Evolutionary conservation across 1,140 invertebrate genomes (phyloP), one percentile per base, ranked within the genome.

Genomic region (Hyposmocoma kahamanoa): DNA sequence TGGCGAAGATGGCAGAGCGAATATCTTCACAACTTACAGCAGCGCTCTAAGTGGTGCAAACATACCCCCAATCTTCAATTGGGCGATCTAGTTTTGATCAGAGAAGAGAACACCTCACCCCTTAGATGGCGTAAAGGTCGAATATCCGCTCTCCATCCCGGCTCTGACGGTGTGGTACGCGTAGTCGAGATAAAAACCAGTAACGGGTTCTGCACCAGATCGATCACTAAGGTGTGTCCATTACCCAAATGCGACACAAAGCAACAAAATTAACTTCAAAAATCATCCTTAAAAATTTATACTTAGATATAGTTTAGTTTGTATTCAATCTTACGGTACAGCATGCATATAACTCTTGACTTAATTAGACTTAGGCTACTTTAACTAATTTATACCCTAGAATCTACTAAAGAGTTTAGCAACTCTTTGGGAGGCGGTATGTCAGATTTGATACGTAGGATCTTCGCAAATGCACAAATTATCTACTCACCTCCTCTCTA

Each of bases 1-100:
- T 73, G 65, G 64, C 47, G 50, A 15, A 30, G 48, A 20, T 70
- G 63, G 61, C 39, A 39, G 3, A 28, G 53, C 17, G 67, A 77
- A 47, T 77, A 77, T 49, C 42, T 77, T 2, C 44, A 50, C 21
- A 42, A 21, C 11, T 42, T 74, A 15, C 67, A 72, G 46, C 42
- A 58, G 32, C 44, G 67, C 3, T 24, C 11, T 8, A 72, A 73
- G 45, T 73, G 69, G 62, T 52, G 46, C 20, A 34, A 17, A 15
- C 30, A 19, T 15, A 32, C 36, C 18, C 18, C 8, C 10, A 43
- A 59, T 43, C 46, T 54, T 5, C 32, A 42, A 13, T 22, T 53
- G 30, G 56, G 50, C 1, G 32, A 60, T 24, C n/a, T 71, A 13
- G 67, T 66, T 38, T 17, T 38, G 8, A 38, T 38, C 9, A 38